Percentiles rank a stretch among this genome's conserved stretches.
phyloP scores from a whole-genome alignment of 2,797 vertebrate genomes.

The Bradypodion ventrale region DNA sequence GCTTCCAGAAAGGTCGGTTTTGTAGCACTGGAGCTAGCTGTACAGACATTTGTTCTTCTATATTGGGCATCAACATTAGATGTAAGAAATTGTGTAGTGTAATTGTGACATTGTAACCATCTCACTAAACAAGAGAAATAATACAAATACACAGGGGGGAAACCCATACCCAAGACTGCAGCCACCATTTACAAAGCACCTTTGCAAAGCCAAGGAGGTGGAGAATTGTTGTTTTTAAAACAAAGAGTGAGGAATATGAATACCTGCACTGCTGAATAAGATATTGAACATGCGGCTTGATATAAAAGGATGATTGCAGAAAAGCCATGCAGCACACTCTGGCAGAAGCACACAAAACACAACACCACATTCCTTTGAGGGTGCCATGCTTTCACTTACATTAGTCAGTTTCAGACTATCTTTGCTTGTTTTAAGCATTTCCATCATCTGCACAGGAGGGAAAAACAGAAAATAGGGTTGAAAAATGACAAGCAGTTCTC shows the following conservation, averaged over 20 bases:
- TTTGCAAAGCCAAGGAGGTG: not conserved
- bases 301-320: slow-evolving; percentile 60
- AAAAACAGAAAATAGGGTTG: slow-evolving; percentile 75
- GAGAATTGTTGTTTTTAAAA: not conserved
- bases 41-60: too few species aligned
- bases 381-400: slow-evolving; percentile 79
- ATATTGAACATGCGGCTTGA: slow-evolving; percentile 71
- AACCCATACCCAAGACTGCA: not conserved
- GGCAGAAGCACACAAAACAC: slow-evolving; percentile 71
- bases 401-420: slow-evolving; percentile 77
- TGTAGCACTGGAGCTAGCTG: not conserved
- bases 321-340: slow-evolving; percentile 70
- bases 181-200: not conserved
- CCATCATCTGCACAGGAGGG: slow-evolving; percentile 80
- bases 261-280: slow-evolving; percentile 33
- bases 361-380: slow-evolving; percentile 57
- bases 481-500: slow-evolving; percentile 47
- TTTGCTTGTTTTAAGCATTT: slow-evolving; percentile 81
- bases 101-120: not conserved
- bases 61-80: not conserved
- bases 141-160: not conserved
- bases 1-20: not conserved
- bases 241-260: slow-evolving; percentile 54
- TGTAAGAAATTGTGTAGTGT: not conserved
- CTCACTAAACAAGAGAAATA: not conserved